Base-by-base conservation (phyloP, 2,888 invertebrate genomes). In the Philonicus albiceps region DNA sequence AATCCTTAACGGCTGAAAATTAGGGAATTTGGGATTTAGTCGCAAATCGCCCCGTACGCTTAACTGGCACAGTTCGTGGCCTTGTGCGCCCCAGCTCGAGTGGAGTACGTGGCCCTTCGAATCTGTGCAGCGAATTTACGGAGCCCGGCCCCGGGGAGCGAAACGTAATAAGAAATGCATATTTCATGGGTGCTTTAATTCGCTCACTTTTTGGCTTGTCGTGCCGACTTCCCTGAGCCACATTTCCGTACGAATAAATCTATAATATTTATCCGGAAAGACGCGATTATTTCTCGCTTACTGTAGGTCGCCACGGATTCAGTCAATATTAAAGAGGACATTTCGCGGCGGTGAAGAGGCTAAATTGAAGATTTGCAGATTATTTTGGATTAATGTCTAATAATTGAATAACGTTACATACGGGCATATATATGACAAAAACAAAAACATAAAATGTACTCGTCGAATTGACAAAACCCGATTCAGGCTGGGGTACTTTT, bases 1-100 rank as follows among this genome's bases (percentile, higher is more conserved):
- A 76, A 76, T 76, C 76, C 76, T 76, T 76, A 27, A 76, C 34
- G 74, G 16, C 13, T 76, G 40, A 43, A 76, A 76, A 76, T 40
- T 76, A 76, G 76, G 27, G 40, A 76, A 64, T 76, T 37, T 76
- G 40, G 19, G 40, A 76, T 76, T 76, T 37, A 76, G 76, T 76
- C 76, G 22, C 40, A 37, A 43, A 27, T 43, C 16, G 37, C 22
- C 22, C 43, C 76, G 43, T 37, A 76, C 37, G 74, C 74, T 37
- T 34, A 30, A 74, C 74, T 16, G 34, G 13, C 74, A 8, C 27
- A 31, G 37, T 31, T 74, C 74, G 30, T 74, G 74, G 19, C 74
- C 74, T 37, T 74, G 64, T 22, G 22, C 64, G 49, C 49, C 49
- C 49, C n/a, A n/a, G n/a, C n/a, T n/a, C n/a, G 6, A 49, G 49